These are phyloP conservation scores for Homarus americanus DNA, from an alignment of 1,140 invertebrate genomes.

Conservation along the genomic window DNA sequence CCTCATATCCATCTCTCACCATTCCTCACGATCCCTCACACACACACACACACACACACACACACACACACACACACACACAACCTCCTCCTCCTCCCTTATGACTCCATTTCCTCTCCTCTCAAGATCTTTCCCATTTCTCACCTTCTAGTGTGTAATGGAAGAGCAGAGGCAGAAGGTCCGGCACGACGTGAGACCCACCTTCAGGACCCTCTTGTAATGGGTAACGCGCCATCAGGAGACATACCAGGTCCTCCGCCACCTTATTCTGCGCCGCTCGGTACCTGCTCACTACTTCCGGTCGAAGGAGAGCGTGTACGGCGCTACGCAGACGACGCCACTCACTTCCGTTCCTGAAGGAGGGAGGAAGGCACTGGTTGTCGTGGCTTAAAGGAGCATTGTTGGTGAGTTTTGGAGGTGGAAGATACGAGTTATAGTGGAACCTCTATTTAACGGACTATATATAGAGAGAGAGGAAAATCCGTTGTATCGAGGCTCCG, in stretches of 20 bases:
- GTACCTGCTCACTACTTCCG: slow-evolving; percentile 58
- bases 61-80: neutral
- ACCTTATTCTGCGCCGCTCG: slow-evolving; percentile 47
- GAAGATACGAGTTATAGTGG: no score
- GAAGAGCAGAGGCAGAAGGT: slow-evolving; percentile 56
- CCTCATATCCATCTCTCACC: neutral
- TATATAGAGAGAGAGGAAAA: no score
- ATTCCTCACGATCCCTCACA: neutral
- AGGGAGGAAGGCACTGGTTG: neutral
- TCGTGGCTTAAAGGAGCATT: no score
- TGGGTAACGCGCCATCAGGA: neutral
- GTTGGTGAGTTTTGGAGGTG: no score
- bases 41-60: neutral
- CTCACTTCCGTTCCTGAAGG: slow-evolving; percentile 67
- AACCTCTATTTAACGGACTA: no score
- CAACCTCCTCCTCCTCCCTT: neutral
- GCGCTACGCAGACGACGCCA: slow-evolving; percentile 59
- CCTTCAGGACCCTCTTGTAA: no score
- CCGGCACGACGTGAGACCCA: slow-evolving; percentile 6
- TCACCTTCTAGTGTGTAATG: slow-evolving; percentile 66
- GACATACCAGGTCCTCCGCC: slow-evolving; percentile 38
- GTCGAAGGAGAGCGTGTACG: slow-evolving; percentile 53
- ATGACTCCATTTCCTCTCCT: neutral
- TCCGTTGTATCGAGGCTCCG: no score
- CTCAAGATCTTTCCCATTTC: neutral